Evolutionary conservation across 2,797 vertebrate species (phyloP).

Genomic region (Urophycis tenuis): DNA sequence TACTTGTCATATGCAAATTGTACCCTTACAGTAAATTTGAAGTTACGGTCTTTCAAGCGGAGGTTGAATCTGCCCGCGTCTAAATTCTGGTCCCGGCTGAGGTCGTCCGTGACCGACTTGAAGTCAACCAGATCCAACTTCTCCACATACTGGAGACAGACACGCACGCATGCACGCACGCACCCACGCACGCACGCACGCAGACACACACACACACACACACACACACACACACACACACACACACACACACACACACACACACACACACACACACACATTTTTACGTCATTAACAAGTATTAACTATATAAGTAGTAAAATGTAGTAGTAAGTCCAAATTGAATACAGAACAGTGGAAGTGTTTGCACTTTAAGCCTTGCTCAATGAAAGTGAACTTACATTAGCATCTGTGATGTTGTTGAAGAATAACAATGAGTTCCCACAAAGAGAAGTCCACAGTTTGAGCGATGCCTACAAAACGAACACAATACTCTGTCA

Average conservation of each 20-base stretch:
- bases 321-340: not conserved
- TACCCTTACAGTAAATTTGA: conserved; percentile 72
- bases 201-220: conserved; percentile 9
- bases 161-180: conserved; percentile 19
- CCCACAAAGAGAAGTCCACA: conserved; percentile 78
- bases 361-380: not conserved
- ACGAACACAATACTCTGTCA: not conserved
- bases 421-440: conserved; percentile 73
- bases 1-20: not conserved
- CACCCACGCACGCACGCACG: conserved; percentile 7
- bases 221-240: not conserved
- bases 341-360: not conserved
- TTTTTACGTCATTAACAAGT: too few relatives aligned
- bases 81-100: conserved; percentile 46
- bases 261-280: conserved; percentile 18
- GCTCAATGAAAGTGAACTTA: conserved; percentile 44
- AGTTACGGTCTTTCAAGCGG: conserved; percentile 46
- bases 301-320: too few relatives aligned
- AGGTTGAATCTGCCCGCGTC: conserved; percentile 59
- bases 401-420: conserved; percentile 65
- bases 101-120: conserved; percentile 64
- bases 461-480: conserved; percentile 64
- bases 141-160: conserved; percentile 72
- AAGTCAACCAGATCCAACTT: conserved; percentile 69
- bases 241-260: conserved; percentile 16